A percentile compares a stretch with the other conserved stretches of the same genome.
Evolutionary conservation across 1,140 invertebrate genomes (phyloP).

Genomic region (Papilio machaon): DNA sequence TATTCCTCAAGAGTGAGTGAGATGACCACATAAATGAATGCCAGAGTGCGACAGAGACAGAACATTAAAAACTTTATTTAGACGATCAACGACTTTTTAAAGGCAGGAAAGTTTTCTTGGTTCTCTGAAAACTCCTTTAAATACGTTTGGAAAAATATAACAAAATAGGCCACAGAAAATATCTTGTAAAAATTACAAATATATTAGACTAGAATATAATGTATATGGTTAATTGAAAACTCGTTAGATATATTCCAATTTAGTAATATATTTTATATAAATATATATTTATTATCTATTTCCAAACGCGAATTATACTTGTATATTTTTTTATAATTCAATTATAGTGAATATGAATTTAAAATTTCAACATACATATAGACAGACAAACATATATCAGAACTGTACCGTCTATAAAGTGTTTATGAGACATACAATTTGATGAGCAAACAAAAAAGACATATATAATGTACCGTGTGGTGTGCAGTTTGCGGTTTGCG

Average conservation of each 20-base stretch:
- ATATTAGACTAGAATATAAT: constrained; percentile 59
- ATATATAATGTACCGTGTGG: constrained; percentile 1
- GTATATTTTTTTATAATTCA: too few species aligned
- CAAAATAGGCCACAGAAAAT: too few species aligned
- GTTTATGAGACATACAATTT: neutral
- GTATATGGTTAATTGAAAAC: constrained; percentile 38
- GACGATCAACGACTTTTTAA: neutral
- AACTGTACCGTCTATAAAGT: neutral
- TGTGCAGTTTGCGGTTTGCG: too few species aligned
- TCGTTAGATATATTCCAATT: constrained; percentile 54
- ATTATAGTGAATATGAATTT: too few species aligned
- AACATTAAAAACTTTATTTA: too few species aligned
- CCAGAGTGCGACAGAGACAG: neutral
- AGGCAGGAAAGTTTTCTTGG: too few species aligned
- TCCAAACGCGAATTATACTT: too few species aligned
- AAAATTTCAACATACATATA: constrained; percentile 16
- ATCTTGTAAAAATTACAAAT: neutral
- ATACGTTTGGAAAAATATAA: too few species aligned
- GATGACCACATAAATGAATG: neutral
- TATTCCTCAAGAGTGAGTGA: neutral
- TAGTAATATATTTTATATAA: too few species aligned
- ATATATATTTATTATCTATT: constrained; percentile 24
- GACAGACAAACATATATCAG: neutral
- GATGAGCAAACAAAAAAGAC: neutral
- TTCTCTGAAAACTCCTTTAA: too few species aligned